These are phyloP conservation scores for Dendropsophus ebraccatus DNA, from an alignment of 2,113 vertebrate genomes.

Conservation along the genomic window DNA sequence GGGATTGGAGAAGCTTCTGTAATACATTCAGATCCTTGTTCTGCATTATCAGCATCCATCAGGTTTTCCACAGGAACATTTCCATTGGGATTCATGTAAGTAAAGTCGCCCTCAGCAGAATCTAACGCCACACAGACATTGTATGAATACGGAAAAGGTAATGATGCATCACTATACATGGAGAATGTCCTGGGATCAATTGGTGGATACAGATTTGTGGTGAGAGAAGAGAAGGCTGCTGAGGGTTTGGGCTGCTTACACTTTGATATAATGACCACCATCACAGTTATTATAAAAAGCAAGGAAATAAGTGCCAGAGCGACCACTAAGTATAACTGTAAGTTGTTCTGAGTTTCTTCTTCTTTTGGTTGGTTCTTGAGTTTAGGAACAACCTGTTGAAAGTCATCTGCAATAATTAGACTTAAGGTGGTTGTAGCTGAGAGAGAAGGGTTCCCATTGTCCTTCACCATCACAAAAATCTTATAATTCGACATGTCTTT, in stretches of 20 bases:
- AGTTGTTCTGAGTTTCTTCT: neutral
- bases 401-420: neutral
- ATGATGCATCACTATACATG: conserved; percentile 31
- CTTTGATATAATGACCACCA: conserved; percentile 26
- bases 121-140: neutral
- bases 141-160: neutral
- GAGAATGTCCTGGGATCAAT: conserved; percentile 31
- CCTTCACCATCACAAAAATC: neutral
- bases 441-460: neutral
- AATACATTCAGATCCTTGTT: no score
- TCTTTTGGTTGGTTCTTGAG: neutral
- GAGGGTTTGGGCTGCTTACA: conserved; percentile 10
- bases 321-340: neutral
- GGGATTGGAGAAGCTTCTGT: neutral
- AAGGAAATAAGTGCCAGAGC: neutral
- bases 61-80: conserved; percentile 34
- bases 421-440: neutral
- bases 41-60: conserved; percentile 33
- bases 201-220: conserved; percentile 36
- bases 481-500: neutral
- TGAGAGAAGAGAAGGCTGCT: conserved; percentile 32
- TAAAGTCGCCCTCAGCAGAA: conserved; percentile 27
- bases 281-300: neutral
- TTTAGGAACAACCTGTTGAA: neutral
- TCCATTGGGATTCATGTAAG: conserved; percentile 1